Conservation (phyloP, 2,797 vertebrate species). For the Periparus ater region DNA sequence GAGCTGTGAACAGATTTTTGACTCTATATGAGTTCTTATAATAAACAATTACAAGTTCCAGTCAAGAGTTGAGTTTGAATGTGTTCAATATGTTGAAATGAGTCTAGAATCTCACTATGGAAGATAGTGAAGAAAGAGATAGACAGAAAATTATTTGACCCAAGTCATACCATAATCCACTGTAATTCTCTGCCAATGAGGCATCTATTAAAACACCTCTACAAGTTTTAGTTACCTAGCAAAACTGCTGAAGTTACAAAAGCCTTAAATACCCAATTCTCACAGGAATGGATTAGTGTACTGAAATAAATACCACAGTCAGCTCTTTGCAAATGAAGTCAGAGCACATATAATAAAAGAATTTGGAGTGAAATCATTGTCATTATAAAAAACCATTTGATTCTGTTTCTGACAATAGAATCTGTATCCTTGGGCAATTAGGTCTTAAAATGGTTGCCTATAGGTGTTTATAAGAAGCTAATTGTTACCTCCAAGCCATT, state of each 20-base stretch:
- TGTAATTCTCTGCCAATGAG: background rate
- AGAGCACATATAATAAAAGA: background rate
- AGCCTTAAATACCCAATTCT: background rate
- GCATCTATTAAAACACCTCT: background rate
- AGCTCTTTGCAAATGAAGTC: background rate
- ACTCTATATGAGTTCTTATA: background rate
- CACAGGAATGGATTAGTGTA: background rate
- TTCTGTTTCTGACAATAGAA: background rate
- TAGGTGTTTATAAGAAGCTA: background rate
- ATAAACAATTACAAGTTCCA: background rate
- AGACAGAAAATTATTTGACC: background rate
- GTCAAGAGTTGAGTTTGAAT: background rate
- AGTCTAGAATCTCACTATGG: background rate
- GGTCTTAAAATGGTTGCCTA: background rate
- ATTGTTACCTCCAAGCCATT: background rate
- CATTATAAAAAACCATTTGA: background rate
- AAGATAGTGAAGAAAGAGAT: background rate
- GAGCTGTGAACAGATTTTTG: background rate
- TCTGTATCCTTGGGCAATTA: background rate
- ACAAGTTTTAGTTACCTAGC: background rate
- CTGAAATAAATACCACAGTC: background rate
- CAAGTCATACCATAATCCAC: background rate
- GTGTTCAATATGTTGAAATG: background rate
- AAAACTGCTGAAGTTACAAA: background rate
- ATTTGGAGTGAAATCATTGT: background rate